Evolutionary conservation across 2,797 vertebrate genomes (phyloP).

Genomic region (Epinephelus malabaricus): DNA sequence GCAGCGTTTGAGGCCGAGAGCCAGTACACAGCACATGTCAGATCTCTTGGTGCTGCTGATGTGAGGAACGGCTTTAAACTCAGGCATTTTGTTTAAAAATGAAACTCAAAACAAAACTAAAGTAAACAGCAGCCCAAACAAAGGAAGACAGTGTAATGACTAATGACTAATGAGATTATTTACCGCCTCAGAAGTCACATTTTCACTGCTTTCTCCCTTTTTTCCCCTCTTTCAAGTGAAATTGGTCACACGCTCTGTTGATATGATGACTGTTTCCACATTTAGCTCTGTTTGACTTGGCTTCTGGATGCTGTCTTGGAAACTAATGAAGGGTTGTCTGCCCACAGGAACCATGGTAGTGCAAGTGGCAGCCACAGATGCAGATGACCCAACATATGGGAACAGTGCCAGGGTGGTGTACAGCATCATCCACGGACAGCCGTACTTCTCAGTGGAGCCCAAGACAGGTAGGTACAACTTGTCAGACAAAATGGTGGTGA

Average conservation of each 20-base stretch:
- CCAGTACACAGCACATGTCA: conserved; percentile 26
- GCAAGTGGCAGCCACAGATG: conserved; percentile 96
- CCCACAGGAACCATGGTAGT: conserved; percentile 94
- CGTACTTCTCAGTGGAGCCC: conserved; percentile 98
- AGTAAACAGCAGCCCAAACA: conserved; percentile 35
- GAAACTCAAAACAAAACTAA: conserved; percentile 19
- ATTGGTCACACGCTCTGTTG: conserved; percentile 63
- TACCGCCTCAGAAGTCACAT: conserved; percentile 47
- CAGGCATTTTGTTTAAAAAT: conserved; percentile 27
- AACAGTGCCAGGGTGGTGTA: conserved; percentile 97
- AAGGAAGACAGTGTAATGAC: conserved; percentile 30
- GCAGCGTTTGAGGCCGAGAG: conserved; percentile 36
- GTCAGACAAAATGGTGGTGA: not conserved
- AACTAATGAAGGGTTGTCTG: conserved; percentile 74
- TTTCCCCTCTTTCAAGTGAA: conserved; percentile 36
- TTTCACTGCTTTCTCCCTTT: conserved; percentile 28
- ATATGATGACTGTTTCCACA: conserved; percentile 67
- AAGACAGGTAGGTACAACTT: conserved; percentile 90
- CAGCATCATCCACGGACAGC: conserved; percentile 96
- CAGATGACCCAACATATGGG: conserved; percentile 96
- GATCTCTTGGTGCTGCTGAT: conserved; percentile 16
- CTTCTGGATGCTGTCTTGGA: conserved; percentile 68
- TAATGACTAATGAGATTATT: conserved; percentile 65
- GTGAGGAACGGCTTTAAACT: conserved; percentile 44
- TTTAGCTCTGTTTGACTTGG: conserved; percentile 70